Conservation (phyloP, 2,797 vertebrate genomes). For the Betta splendens region DNA sequence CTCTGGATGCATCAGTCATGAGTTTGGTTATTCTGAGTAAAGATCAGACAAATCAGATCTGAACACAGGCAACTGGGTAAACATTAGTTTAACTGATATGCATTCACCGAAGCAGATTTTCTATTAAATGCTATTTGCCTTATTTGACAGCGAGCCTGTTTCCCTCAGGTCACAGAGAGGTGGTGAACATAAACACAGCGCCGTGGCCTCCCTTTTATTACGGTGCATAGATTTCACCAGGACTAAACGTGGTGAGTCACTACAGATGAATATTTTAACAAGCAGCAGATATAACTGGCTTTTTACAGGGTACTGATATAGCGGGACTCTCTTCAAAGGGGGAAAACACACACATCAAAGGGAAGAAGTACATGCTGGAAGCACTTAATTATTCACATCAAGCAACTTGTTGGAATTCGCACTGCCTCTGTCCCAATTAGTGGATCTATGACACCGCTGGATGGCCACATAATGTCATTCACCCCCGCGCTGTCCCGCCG, state of each 20-base stretch:
- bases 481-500: conserved; percentile 50
- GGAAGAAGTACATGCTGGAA: conserved; percentile 77
- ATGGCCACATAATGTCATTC: conserved; percentile 58
- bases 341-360: conserved; percentile 74
- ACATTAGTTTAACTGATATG: conserved; percentile 24
- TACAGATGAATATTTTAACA: conserved; percentile 82
- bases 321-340: conserved; percentile 72
- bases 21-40: not conserved
- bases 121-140: conserved; percentile 43
- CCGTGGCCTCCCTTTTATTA: conserved; percentile 21
- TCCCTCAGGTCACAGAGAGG: conserved; percentile 34
- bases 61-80: conserved; percentile 5
- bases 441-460: conserved; percentile 71
- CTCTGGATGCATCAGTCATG: not conserved
- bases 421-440: conserved; percentile 77
- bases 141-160: conserved; percentile 32
- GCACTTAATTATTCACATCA: conserved; percentile 82
- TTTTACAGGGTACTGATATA: conserved; percentile 58
- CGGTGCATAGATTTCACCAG: conserved; percentile 32
- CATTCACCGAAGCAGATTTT: conserved; percentile 22
- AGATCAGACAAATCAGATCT: conserved; percentile 19
- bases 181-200: conserved; percentile 30
- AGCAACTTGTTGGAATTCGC: conserved; percentile 76
- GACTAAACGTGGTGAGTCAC: conserved; percentile 77
- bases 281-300: conserved; percentile 76